Conservation (phyloP, 2,797 vertebrate genomes). For the Dryobates pubescens region DNA sequence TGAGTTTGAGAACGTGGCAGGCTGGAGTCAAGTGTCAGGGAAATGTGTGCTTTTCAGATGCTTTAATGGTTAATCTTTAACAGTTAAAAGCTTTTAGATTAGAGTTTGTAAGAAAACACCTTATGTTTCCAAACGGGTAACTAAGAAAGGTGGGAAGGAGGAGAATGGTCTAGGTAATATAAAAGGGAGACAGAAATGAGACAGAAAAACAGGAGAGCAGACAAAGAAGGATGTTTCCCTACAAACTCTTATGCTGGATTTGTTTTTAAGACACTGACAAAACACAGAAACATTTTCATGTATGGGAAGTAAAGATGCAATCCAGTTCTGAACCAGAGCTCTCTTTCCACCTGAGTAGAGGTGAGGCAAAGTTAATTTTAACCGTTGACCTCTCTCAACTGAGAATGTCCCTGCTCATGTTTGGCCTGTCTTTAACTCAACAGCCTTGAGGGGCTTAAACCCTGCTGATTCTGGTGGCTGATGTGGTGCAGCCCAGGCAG, state of each 20-base stretch:
- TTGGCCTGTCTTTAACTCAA: not conserved
- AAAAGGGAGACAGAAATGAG: not conserved
- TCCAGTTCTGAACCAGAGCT: not conserved
- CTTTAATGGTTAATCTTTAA: conserved; percentile 45
- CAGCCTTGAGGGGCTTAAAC: not conserved
- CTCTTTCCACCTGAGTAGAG: not conserved
- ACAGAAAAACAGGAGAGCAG: not conserved
- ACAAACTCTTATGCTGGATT: not conserved
- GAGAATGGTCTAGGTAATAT: not conserved
- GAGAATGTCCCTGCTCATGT: not conserved
- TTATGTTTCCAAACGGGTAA: not conserved
- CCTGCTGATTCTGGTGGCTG: not conserved
- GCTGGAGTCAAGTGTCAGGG: not conserved
- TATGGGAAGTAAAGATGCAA: not conserved
- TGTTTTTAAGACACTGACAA: not conserved
- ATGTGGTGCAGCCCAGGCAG: not conserved
- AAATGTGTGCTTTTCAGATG: not conserved
- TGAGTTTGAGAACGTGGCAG: not conserved
- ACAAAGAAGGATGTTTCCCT: not conserved
- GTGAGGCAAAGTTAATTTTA: not conserved
- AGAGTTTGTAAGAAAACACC: not conserved
- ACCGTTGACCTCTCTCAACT: not conserved
- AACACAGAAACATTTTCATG: not conserved
- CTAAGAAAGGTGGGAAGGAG: not conserved
- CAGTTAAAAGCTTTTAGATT: conserved; percentile 1